Evolutionary conservation across 2,888 invertebrate genomes (phyloP), one percentile per base, ranked within the genome.

Genomic region (Cetonia aurata): DNA sequence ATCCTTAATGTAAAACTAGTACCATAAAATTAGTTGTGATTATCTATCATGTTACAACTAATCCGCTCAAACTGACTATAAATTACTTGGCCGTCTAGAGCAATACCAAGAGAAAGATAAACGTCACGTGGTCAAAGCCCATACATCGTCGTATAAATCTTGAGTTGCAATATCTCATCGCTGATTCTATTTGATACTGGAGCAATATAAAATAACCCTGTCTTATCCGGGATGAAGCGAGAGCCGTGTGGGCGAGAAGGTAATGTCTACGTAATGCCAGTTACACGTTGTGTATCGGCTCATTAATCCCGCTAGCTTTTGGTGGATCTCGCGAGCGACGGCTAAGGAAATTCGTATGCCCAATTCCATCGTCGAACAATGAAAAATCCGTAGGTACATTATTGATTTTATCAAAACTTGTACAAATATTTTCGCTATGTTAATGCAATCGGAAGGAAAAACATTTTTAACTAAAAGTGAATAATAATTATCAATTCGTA

Each of bases 201-300:
- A 25, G 44, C 69, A 52, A 69, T 69, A 69, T 69, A 69, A 69
- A 69, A 69, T 50, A 37, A 52, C 60, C 60, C 12, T 41, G 53
- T 50, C 50, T 69, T 60, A 69, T 69, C 69, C 53, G 10, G 42
- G 53, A 52, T 53, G 13, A 53, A 60, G 44, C 13, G 52, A 13
- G 48, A 57, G 68, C 50, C 50, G 48, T 42, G 44, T 41, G 19
- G 15, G 19, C 44, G 46, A 33, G 15, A 17, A 65, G 13, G 52
- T 69, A 59, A 68, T 59, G 48, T 33, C 68, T 33, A 48, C 48
- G 50, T 69, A 60, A 69, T 53, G 31, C 60, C 52, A 53, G 19
- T 37, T 69, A 69, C 37, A 69, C 33, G 33, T 52, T 25, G 19
- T 62, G 59, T 44, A 69, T 60, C 53, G 60, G 42, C 19, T 59